Evolutionary conservation across 1,140 invertebrate species (phyloP), one percentile per base, ranked within the genome.

Genomic region (Brachionus paranguensis): DNA sequence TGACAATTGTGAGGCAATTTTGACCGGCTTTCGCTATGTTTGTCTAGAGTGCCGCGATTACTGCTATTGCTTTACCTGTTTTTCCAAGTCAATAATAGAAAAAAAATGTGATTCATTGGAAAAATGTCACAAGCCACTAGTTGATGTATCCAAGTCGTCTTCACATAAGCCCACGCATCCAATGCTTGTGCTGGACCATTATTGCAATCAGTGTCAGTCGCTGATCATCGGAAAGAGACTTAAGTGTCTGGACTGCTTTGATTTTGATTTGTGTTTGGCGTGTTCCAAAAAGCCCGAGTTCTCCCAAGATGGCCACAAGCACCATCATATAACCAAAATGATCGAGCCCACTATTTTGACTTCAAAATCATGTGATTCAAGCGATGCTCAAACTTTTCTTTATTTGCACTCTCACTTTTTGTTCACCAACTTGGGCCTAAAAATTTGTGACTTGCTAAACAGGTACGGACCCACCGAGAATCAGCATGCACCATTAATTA

Each of bases 1-100:
- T 27, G 78, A 81, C 43, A 64, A 53, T n/a, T 81, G 78, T 47
- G 53, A 81, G 11, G 64, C 60, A 24, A 17, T 64, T 14, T 68
- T 68, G 20, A 81, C 78, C 1, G 53, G 64, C n/a, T 45, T 41
- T 37, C 37, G 78, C 10, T 64, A 64, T 43, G 50, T 60, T 60
- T 81, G 78, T 81, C 43, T 81, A 27, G 78, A 81, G 41, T 81
- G 78, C 43, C 41, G 37, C 33, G 64, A 81, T 27, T 41, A 60
- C 41, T 64, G 53, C 27, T 45, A 43, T 64, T 81, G 78, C 33
- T 68, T 81, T 20, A 68, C 3, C 27, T 81, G 78, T 47, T 81
- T 81, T 68, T 27, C 37, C 8, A 60, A 24, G n/a, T 68, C 64
- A 33, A 81, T 81, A 11, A 27, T 68, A 20, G 53, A 81, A 47